phyloP scores from a whole-genome alignment of 2,797 vertebrate genomes.

The Sebastes iracundus region DNA sequence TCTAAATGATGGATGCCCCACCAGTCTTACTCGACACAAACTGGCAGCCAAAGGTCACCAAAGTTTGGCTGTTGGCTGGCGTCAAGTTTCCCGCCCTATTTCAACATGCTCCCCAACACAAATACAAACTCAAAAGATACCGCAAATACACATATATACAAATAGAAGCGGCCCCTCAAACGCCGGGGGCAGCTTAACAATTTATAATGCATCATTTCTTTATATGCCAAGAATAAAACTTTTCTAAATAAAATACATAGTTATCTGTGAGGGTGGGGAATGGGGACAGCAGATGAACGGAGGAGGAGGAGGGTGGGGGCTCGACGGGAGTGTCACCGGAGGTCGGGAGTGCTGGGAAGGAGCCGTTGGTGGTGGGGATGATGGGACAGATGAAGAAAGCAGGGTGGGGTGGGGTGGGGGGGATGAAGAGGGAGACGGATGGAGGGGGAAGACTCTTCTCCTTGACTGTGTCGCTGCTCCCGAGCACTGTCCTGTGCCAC shows the following conservation, averaged over 20 bases:
- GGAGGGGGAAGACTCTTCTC: constrained; percentile 75
- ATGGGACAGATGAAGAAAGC: constrained; percentile 49
- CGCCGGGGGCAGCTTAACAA: constrained; percentile 63
- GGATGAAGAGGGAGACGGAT: constrained; percentile 3
- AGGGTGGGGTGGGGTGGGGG: neutral
- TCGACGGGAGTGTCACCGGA: constrained; percentile 70
- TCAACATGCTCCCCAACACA: constrained; percentile 74
- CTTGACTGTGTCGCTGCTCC: constrained; percentile 60
- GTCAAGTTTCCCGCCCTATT: constrained; percentile 65
- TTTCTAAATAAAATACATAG: constrained; percentile 89
- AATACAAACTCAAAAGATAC: constrained; percentile 78
- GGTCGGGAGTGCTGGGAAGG: constrained; percentile 82
- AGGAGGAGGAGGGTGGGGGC: constrained; percentile 58
- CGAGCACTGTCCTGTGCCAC: constrained; percentile 50
- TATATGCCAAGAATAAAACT: constrained; percentile 88
- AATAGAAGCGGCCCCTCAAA: constrained; percentile 82
- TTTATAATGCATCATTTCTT: constrained; percentile 86
- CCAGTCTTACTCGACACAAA: constrained; percentile 1
- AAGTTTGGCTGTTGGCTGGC: constrained; percentile 39
- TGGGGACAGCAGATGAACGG: constrained; percentile 66
- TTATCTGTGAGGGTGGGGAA: constrained; percentile 78
- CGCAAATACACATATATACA: constrained; percentile 89
- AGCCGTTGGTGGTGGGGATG: constrained; percentile 41
- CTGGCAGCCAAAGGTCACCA: constrained; percentile 27
- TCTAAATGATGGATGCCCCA: constrained; percentile 15